Evolutionary conservation across 1,140 invertebrate species (phyloP).

Genomic region (Sitodiplosis mosellana): DNA sequence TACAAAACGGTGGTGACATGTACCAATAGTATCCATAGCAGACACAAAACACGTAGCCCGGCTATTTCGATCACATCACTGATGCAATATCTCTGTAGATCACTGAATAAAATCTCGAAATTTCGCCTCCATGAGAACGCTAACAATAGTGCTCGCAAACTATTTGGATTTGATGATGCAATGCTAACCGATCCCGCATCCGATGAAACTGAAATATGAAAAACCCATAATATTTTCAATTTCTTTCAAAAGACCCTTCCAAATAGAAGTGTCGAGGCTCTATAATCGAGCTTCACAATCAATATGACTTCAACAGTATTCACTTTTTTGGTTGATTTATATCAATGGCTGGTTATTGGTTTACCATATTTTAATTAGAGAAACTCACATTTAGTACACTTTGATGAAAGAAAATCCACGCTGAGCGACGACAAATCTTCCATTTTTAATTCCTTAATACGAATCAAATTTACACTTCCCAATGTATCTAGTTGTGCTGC

Average conservation of each 20-base stretch:
- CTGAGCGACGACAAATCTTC: not conserved
- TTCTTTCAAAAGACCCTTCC: no score
- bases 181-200: no score
- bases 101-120: not conserved
- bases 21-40: not conserved
- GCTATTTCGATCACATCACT: not conserved
- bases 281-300: no score
- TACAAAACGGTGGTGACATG: not conserved
- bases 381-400: not conserved
- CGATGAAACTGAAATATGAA: no score
- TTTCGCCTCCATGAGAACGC: not conserved
- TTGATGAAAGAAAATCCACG: no score
- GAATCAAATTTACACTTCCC: not conserved
- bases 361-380: not conserved
- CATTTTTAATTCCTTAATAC: not conserved
- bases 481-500: no score
- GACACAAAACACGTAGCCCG: not conserved
- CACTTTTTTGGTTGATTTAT: slow-evolving; percentile 1
- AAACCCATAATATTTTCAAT: no score
- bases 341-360: not conserved
- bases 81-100: not conserved
- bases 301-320: no score
- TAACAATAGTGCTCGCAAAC: not conserved
- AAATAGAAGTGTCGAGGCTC: no score
- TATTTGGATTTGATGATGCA: no score